These are phyloP conservation scores for Ariolimax columbianus DNA, from an alignment of 2,888 invertebrate genomes.

Conservation along the genomic window DNA sequence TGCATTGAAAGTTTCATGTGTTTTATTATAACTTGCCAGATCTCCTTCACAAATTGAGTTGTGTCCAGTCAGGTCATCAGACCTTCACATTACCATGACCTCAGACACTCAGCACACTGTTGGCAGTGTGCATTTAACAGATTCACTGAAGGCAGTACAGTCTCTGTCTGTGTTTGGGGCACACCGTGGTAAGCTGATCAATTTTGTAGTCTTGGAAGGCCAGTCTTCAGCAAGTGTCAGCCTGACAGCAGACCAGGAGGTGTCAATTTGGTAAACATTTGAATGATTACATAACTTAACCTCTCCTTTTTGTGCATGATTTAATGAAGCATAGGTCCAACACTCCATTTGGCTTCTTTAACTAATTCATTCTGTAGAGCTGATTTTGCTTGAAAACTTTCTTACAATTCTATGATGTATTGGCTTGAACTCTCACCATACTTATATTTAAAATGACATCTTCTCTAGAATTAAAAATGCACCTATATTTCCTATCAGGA, in stretches of 20 bases:
- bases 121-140: background rate
- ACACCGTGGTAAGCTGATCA: slow-evolving; percentile 32
- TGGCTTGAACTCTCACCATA: too few species aligned
- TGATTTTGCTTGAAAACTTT: too few species aligned
- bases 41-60: slow-evolving; percentile 22
- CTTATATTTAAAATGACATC: too few species aligned
- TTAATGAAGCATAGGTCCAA: too few species aligned
- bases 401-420: too few species aligned
- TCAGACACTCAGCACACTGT: slow-evolving; percentile 20
- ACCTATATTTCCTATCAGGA: too few species aligned
- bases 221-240: slow-evolving; percentile 20
- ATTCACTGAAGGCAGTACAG: background rate
- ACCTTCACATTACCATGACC: slow-evolving; percentile 21
- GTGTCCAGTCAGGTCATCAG: slow-evolving; percentile 5
- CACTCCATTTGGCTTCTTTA: too few species aligned
- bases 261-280: slow-evolving; percentile 35
- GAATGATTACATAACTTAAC: background rate
- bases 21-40: background rate
- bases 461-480: too few species aligned
- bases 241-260: slow-evolving; percentile 35
- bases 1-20: too few species aligned
- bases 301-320: too few species aligned
- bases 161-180: background rate
- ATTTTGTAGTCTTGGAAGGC: background rate
- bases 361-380: too few species aligned